Evolutionary conservation across 2,113 vertebrate species (phyloP).

Genomic region (Chloebia gouldiae): DNA sequence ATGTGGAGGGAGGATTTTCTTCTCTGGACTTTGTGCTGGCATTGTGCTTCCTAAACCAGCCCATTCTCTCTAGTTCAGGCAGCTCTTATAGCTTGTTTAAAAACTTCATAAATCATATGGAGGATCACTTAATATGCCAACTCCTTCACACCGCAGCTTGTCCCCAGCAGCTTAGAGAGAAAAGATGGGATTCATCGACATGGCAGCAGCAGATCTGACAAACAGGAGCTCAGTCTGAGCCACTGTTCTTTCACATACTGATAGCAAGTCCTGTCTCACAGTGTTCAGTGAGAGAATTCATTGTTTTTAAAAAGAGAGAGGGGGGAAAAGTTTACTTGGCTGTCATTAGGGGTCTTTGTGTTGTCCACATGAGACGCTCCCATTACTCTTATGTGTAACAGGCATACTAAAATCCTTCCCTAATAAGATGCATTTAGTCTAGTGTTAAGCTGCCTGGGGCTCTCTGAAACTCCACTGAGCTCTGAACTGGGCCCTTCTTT

Average conservation of each 20-base stretch:
- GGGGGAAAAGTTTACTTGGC: not conserved
- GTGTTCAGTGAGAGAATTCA: not conserved
- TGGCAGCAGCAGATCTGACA: not conserved
- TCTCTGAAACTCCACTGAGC: not conserved
- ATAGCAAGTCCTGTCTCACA: not conserved
- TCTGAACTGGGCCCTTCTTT: not conserved
- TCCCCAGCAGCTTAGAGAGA: not conserved
- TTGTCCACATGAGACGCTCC: not conserved
- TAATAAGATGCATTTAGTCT: not conserved
- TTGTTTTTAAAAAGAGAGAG: not conserved
- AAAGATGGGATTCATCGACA: not conserved
- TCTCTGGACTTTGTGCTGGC: not conserved
- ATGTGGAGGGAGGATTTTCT: not conserved
- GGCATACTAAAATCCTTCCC: not conserved
- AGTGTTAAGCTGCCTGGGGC: not conserved
- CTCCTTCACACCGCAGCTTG: not conserved
- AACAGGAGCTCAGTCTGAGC: not conserved
- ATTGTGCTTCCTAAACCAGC: not conserved
- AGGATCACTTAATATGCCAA: not conserved
- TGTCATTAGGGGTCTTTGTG: not conserved
- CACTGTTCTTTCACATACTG: not conserved
- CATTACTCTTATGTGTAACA: not conserved
- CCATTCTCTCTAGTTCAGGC: not conserved
- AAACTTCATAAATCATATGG: constrained; percentile 24
- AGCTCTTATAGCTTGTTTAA: not conserved